Evolutionary conservation across 1,140 invertebrate genomes (phyloP).

Genomic region (Neoseiulus cucumeris): DNA sequence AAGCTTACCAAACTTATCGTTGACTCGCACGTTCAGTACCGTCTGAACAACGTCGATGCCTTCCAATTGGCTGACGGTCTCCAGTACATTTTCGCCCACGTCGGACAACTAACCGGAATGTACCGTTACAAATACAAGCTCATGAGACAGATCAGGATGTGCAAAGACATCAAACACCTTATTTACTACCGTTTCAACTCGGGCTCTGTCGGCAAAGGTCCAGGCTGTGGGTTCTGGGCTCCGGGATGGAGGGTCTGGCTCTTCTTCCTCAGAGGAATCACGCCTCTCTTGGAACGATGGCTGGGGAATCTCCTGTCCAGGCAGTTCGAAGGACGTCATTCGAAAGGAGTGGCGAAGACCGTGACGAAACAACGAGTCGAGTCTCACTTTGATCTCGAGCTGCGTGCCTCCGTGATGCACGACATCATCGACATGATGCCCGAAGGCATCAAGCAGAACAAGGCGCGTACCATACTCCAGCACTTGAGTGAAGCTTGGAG

Average conservation of each 20-base stretch:
- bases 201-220: constrained; percentile 92
- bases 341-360: constrained; percentile 96
- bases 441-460: constrained; percentile 98
- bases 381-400: constrained; percentile 95
- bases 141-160: constrained; percentile 99
- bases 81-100: constrained; percentile 99
- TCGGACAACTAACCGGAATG: constrained; percentile 98
- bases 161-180: constrained; percentile 97
- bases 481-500: constrained; percentile 98
- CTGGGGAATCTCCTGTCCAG: constrained; percentile 88
- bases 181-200: constrained; percentile 99
- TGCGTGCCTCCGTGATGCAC: constrained; percentile 96
- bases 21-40: constrained; percentile 97
- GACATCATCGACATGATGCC: constrained; percentile 99
- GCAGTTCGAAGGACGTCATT: constrained; percentile 96
- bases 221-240: constrained; percentile 97
- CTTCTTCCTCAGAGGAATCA: constrained; percentile 98
- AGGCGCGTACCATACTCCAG: constrained; percentile 92
- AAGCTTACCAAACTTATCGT: constrained; percentile 92
- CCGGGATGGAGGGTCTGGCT: constrained; percentile 98
- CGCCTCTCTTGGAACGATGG: constrained; percentile 90
- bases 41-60: constrained; percentile 96
- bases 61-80: constrained; percentile 94
- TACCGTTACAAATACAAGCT: constrained; percentile 99
- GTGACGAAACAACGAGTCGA: constrained; percentile 99